Conservation (phyloP, 2,888 invertebrate species). For the Parnassius glacialis region DNA sequence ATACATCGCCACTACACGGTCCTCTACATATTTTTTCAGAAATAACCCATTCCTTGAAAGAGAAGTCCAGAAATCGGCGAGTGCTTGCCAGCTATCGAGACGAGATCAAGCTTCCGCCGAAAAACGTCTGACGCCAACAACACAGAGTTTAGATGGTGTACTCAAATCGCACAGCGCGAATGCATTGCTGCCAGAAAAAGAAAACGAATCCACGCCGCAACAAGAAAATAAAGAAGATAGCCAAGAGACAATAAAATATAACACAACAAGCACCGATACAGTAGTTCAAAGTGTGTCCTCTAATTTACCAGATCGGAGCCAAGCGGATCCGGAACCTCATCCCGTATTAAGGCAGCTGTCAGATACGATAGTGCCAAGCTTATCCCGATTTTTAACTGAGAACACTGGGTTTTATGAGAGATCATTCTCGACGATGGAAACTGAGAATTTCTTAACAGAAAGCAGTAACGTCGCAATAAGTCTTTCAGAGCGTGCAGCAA, state of each 20-base stretch:
- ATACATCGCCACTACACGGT: too few species aligned
- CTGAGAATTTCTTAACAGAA: conserved; percentile 40
- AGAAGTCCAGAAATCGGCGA: conserved; percentile 85
- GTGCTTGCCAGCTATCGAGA: conserved; percentile 76
- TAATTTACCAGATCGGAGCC: conserved; percentile 36
- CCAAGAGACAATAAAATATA: conserved; percentile 56
- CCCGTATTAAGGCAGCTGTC: conserved; percentile 55
- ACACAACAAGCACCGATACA: conserved; percentile 61
- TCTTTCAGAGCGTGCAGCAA: conserved; percentile 78
- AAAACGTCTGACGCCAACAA: conserved; percentile 51
- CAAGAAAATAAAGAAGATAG: conserved; percentile 48
- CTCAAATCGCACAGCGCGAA: conserved; percentile 72
- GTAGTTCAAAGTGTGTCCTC: conserved; percentile 48
- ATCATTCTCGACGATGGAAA: conserved; percentile 57
- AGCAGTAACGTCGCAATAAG: conserved; percentile 48
- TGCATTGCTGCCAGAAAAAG: conserved; percentile 61
- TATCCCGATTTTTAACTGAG: conserved; percentile 50
- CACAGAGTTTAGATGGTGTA: conserved; percentile 56
- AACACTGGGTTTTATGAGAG: conserved; percentile 53
- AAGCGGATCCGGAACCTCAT: conserved; percentile 35
- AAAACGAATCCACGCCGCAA: conserved; percentile 22
- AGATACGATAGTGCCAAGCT: conserved; percentile 54
- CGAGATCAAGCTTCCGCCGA: conserved; percentile 59
- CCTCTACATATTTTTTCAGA: too few species aligned
- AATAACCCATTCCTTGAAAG: conserved; percentile 77